phyloP scores from a whole-genome alignment of 2,113 vertebrate genomes.

The Eretmochelys imbricata region DNA sequence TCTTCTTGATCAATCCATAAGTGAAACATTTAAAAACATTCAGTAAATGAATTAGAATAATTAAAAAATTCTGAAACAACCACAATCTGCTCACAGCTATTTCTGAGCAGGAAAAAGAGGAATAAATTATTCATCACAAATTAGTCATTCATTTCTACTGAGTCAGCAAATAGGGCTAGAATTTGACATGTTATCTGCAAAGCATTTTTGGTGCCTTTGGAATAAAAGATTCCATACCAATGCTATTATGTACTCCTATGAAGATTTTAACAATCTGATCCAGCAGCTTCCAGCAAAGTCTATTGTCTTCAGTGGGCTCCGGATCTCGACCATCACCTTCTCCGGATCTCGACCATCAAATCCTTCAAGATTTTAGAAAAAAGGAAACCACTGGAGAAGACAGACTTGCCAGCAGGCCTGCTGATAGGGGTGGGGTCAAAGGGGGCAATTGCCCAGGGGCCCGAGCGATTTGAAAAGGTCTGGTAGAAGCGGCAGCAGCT shows the following conservation, averaged over 20 bases:
- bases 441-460: no score
- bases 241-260: background rate
- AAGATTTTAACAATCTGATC: background rate
- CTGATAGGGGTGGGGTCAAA: no score
- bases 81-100: constrained; percentile 21
- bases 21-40: constrained; percentile 21
- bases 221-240: background rate
- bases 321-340: background rate
- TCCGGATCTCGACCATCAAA: no score
- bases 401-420: background rate
- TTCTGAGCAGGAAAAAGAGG: background rate
- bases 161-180: constrained; percentile 29
- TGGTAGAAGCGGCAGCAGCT: no score
- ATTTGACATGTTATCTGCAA: constrained; percentile 1
- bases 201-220: background rate
- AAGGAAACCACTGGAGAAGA: background rate
- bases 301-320: background rate
- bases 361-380: background rate
- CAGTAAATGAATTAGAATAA: constrained; percentile 1
- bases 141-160: constrained; percentile 6
- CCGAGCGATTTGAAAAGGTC: no score
- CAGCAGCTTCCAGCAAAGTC: background rate
- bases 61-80: background rate
- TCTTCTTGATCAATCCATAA: background rate
- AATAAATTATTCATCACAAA: background rate